These are phyloP conservation scores for Macheiramphus alcinus DNA, from an alignment of 2,113 vertebrate species.

Conservation along the genomic window DNA sequence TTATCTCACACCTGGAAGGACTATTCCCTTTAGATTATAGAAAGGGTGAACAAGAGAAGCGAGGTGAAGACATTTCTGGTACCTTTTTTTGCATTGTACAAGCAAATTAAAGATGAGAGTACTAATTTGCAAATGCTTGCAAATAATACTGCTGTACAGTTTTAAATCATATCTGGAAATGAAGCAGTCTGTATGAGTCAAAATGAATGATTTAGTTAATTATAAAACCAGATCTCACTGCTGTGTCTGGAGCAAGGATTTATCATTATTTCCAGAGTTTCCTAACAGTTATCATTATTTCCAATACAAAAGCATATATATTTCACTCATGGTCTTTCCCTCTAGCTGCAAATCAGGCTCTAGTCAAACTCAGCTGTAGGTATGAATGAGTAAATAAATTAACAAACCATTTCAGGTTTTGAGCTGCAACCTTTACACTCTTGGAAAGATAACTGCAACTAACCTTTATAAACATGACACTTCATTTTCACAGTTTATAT, in stretches of 20 bases:
- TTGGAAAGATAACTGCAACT: background rate
- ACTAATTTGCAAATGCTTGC: background rate
- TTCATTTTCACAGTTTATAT: background rate
- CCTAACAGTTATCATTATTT: conserved; percentile 1
- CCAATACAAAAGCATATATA: background rate
- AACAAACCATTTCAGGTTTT: background rate
- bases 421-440: background rate
- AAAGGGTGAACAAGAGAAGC: background rate
- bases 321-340: background rate
- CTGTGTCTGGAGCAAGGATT: background rate
- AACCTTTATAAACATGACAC: background rate
- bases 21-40: background rate
- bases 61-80: background rate
- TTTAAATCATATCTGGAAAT: background rate
- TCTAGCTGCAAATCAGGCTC: background rate
- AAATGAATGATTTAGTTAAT: background rate
- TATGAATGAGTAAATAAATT: background rate
- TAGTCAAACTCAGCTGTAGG: background rate
- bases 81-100: background rate
- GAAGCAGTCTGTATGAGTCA: background rate
- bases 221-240: background rate
- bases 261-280: background rate
- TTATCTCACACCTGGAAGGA: background rate
- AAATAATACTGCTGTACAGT: background rate
- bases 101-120: background rate